These are phyloP conservation scores for Dryadula phaetusa DNA, from an alignment of 2,888 invertebrate genomes.

Conservation along the genomic window DNA sequence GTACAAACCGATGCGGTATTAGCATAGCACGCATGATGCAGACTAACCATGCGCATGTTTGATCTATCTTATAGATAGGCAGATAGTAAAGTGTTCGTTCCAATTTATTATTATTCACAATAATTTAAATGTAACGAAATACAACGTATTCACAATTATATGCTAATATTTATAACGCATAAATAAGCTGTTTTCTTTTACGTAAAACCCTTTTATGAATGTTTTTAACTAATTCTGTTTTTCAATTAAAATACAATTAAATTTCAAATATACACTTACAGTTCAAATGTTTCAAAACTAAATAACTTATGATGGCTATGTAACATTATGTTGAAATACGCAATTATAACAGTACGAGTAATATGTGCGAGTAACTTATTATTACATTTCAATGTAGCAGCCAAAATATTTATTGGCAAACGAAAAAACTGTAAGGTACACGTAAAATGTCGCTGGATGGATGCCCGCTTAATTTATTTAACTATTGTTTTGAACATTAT, in stretches of 20 bases:
- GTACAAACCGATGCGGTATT: conserved; percentile 80
- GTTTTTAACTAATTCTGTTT: neutral
- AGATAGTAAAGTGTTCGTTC: conserved; percentile 60
- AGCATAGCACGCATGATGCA: conserved; percentile 61
- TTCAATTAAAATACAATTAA: too few relatives aligned
- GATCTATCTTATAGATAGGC: conserved; percentile 78
- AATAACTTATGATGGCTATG: too few relatives aligned
- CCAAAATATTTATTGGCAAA: conserved; percentile 16
- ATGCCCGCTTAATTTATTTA: neutral
- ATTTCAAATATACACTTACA: too few relatives aligned
- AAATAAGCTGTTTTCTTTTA: conserved; percentile 50
- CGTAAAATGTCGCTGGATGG: conserved; percentile 10
- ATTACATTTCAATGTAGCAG: neutral
- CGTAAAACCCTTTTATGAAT: neutral
- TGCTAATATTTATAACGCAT: conserved; percentile 79
- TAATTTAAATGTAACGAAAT: conserved; percentile 71
- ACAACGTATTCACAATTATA: conserved; percentile 56
- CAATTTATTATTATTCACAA: conserved; percentile 75
- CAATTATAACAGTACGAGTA: too few relatives aligned
- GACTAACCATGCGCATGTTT: conserved; percentile 46
- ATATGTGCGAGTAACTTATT: too few relatives aligned
- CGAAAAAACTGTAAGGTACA: conserved; percentile 6
- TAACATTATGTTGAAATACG: too few relatives aligned
- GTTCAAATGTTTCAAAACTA: too few relatives aligned
- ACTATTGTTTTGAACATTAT: too few relatives aligned